These are phyloP conservation scores for Gobiocypris rarus DNA, from an alignment of 2,113 vertebrate genomes.

Conservation along the genomic window DNA sequence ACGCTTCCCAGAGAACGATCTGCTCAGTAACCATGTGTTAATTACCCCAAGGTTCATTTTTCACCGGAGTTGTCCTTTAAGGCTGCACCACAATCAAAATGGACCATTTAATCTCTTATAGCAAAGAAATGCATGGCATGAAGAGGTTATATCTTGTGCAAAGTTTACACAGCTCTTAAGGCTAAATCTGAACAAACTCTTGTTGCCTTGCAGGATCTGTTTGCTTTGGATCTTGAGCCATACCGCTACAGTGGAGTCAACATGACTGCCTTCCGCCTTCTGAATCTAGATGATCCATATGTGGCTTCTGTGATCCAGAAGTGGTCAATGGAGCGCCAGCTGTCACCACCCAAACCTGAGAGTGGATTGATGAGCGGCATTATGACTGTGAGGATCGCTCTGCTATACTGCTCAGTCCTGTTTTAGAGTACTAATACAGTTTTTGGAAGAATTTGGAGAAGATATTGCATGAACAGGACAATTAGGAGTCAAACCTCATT, in stretches of 20 bases:
- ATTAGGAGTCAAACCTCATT: neutral
- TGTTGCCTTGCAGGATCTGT: conserved; percentile 83
- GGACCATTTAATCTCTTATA: neutral
- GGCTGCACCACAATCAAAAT: too few species aligned
- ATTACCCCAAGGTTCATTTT: too few species aligned
- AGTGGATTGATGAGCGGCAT: conserved; percentile 91
- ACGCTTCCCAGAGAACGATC: too few species aligned
- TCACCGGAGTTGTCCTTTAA: too few species aligned
- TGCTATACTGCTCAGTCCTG: neutral
- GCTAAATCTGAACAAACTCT: conserved; percentile 9
- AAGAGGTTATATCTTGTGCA: neutral
- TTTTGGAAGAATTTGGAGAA: neutral
- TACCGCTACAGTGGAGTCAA: conserved; percentile 97
- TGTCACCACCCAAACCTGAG: conserved; percentile 86
- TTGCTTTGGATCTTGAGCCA: conserved; percentile 94
- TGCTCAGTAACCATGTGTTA: too few species aligned
- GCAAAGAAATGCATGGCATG: neutral
- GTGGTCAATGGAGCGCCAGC: conserved; percentile 91
- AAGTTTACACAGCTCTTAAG: conserved; percentile 12
- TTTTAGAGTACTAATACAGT: too few species aligned
- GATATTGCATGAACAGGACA: neutral
- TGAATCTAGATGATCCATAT: conserved; percentile 86
- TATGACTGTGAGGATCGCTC: conserved; percentile 86
- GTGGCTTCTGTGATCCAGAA: conserved; percentile 89
- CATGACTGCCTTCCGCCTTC: conserved; percentile 94